Evolutionary conservation across 2,888 invertebrate species (phyloP), one percentile per base, ranked within the genome.

Genomic region (Hirtodrosophila alboralis): DNA sequence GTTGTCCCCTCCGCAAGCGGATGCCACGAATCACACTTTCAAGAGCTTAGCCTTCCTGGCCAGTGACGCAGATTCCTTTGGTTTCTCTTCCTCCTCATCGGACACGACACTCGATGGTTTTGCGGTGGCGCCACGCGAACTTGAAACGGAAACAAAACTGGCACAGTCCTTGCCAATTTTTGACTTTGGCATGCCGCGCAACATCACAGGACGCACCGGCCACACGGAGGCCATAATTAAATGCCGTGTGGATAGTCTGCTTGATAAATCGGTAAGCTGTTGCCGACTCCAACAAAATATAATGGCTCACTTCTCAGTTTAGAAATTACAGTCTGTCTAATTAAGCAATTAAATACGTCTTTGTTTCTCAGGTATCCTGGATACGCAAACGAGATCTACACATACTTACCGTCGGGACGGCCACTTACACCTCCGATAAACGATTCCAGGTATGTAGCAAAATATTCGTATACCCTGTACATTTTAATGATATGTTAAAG

Each of bases 181-280:
- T 91, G 96, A 96, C 92, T 94, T 94, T 92, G 95, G 95, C 90
- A 95, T 96, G 88, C 94, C 95, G 33, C 92, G 96, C 77, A 96
- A 96, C 91, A 95, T 96, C 78, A 96, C 96, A 41, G 95, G 95
- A 14, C 95, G 96, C 75, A 95, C 96, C 59, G 96, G 96, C 8
- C 96, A 96, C 91, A 95, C 96, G 65, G 88, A 88, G 62, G 96
- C 96, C 44, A 95, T 96, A 91, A 93, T 96, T 86, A 96, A 96
- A 91, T 96, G 96, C 91, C 93, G 96, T 89, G 96, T 96, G 70
- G 95, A 96, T 91, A 95, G 95, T 88, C 93, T 96, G 27, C 95
- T 96, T 48, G 96, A 96, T 91, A 96, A 96, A 92, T 95, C 95
- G 92, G 96, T 96, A 90, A 84, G 86, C 79, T 13, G 31, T 10